Conservation (phyloP, 2,888 invertebrate genomes). For the Agelastica alni region DNA sequence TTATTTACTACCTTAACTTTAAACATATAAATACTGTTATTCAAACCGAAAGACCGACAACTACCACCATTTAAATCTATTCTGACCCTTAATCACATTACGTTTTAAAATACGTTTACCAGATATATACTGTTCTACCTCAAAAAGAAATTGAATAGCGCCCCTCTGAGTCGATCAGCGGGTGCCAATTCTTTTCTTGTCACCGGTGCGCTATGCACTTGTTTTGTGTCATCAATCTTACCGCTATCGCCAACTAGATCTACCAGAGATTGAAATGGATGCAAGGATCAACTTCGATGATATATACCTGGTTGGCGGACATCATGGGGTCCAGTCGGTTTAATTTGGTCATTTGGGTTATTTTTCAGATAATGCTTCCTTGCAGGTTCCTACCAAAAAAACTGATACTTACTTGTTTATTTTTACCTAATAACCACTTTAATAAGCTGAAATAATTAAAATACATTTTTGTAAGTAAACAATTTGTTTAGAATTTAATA, state of each 20-base stretch:
- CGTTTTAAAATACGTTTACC: too few relatives aligned
- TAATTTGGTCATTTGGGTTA: too few relatives aligned
- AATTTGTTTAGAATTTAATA: too few relatives aligned
- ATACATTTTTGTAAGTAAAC: too few relatives aligned
- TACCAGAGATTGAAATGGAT: constrained; percentile 29
- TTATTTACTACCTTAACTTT: too few relatives aligned
- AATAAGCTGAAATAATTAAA: too few relatives aligned
- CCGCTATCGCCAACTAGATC: constrained; percentile 42
- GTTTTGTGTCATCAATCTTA: constrained; percentile 42
- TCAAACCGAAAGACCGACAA: background rate
- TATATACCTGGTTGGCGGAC: constrained; percentile 27
- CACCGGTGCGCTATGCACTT: constrained; percentile 42
- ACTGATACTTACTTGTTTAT: too few relatives aligned
- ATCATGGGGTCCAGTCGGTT: too few relatives aligned
- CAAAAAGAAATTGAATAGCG: constrained; percentile 14
- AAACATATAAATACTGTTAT: constrained; percentile 16
- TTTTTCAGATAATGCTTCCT: too few relatives aligned
- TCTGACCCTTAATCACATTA: constrained; percentile 1
- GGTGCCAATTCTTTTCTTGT: constrained; percentile 43
- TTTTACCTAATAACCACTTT: too few relatives aligned
- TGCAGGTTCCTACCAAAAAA: too few relatives aligned
- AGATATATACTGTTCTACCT: constrained; percentile 4
- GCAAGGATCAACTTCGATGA: constrained; percentile 20
- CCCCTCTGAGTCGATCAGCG: constrained; percentile 36
- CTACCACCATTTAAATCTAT: background rate